These are phyloP conservation scores for Cebus imitator DNA, from an alignment of 2,113 vertebrate genomes.

Conservation along the genomic window DNA sequence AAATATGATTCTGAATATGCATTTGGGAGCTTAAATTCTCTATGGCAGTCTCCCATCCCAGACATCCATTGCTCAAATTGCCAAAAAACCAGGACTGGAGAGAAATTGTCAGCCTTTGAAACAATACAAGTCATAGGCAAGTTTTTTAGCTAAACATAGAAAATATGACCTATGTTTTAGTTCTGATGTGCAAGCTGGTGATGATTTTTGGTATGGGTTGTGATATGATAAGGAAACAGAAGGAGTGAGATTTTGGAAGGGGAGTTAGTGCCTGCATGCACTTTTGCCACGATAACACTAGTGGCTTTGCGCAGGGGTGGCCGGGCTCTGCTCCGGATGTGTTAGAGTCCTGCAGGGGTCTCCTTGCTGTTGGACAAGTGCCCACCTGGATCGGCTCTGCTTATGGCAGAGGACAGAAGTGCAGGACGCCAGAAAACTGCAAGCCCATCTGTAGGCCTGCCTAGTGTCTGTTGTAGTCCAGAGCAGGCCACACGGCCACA, in stretches of 20 bases:
- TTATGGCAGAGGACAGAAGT: neutral
- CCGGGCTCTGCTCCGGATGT: neutral
- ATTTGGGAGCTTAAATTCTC: rapidly evolving
- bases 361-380: neutral
- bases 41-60: no score
- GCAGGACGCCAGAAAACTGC: neutral
- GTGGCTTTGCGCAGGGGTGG: neutral
- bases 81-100: neutral
- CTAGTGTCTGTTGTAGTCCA: neutral
- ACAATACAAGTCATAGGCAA: neutral
- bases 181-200: neutral
- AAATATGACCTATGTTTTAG: neutral
- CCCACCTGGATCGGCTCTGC: neutral
- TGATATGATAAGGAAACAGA: neutral
- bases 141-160: neutral
- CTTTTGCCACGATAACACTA: neutral
- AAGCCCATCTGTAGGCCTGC: neutral
- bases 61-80: neutral
- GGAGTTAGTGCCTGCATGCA: no score
- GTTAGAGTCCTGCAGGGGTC: neutral
- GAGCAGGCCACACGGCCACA: neutral
- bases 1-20: no score
- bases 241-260: neutral
- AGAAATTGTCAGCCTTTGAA: neutral
- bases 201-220: neutral